Evolutionary conservation across 92 coral and sea anemone genomes (phyloP).

Genomic region (Paramuricea clavata): DNA sequence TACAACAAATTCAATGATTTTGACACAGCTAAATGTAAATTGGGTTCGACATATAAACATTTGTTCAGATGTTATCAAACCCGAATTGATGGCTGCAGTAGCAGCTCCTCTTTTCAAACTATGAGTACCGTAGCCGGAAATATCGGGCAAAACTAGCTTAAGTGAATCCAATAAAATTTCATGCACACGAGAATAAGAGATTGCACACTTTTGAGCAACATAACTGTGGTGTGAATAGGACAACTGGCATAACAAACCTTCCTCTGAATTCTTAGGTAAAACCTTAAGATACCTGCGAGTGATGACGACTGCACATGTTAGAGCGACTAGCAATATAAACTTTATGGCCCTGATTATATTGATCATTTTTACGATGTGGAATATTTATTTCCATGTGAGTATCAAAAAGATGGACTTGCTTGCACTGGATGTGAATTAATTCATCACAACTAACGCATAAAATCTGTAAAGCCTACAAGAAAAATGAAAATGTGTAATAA

Average conservation of each 20-base stretch:
- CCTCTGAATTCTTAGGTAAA: conserved; percentile 1
- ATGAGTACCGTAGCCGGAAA: conserved; percentile 46
- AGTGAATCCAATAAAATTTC: conserved; percentile 53
- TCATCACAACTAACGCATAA: conserved; percentile 22
- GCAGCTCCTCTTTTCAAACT: conserved; percentile 62
- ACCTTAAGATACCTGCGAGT: conserved; percentile 4
- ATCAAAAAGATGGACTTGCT: too few species aligned
- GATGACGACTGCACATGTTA: background rate
- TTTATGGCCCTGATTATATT: conserved; percentile 14
- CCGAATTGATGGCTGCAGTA: conserved; percentile 28
- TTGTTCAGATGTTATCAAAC: background rate
- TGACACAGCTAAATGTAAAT: too few species aligned
- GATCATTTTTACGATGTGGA: conserved; percentile 31
- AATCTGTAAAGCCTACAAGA: conserved; percentile 22
- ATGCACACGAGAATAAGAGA: conserved; percentile 55
- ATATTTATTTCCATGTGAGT: conserved; percentile 1
- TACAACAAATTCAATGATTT: too few species aligned
- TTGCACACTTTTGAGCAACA: conserved; percentile 5
- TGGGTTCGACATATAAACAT: background rate
- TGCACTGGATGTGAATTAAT: conserved; percentile 11
- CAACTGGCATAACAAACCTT: background rate
- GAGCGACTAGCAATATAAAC: background rate
- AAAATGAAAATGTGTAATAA: conserved; percentile 49
- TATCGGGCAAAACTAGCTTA: conserved; percentile 24
- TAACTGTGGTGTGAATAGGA: background rate